Conservation (phyloP, 2,113 vertebrate species). For the Alectura lathami region DNA sequence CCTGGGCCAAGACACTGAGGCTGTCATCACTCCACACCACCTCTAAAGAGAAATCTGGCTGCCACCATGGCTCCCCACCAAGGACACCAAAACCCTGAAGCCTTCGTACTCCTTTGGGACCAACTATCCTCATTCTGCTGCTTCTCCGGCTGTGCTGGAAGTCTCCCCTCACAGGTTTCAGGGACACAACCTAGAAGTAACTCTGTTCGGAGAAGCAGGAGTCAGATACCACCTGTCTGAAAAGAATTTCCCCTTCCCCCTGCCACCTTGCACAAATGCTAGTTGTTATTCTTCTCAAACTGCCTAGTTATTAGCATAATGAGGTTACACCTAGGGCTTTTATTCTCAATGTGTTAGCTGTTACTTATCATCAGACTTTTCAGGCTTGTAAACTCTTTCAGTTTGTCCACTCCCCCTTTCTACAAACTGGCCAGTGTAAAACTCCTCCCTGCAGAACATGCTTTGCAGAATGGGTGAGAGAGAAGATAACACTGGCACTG, state of each 20-base stretch:
- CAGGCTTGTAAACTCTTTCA: not conserved
- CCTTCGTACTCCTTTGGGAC: not conserved
- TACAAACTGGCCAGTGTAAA: not conserved
- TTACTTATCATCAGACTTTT: not conserved
- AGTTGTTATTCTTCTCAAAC: not conserved
- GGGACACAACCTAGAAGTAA: not conserved
- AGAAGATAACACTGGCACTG: not conserved
- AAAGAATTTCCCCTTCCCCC: not conserved
- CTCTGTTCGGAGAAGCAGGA: not conserved
- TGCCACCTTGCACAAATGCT: not conserved
- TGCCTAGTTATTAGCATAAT: not conserved
- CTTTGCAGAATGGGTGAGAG: not conserved
- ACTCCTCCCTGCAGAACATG: not conserved
- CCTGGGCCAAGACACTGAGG: not conserved
- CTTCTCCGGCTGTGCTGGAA: not conserved
- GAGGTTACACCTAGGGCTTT: not conserved
- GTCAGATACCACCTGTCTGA: rapidly evolving
- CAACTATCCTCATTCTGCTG: not conserved
- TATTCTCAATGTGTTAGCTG: not conserved
- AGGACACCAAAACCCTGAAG: not conserved
- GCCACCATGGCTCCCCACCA: not conserved
- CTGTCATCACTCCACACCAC: not conserved
- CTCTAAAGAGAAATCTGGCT: not conserved
- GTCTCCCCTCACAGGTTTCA: not conserved
- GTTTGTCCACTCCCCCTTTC: not conserved